A percentile compares a stretch with the other conserved stretches of the same genome.
Evolutionary conservation across 1,140 invertebrate genomes (phyloP).

Genomic region (Ceratina japonica): DNA sequence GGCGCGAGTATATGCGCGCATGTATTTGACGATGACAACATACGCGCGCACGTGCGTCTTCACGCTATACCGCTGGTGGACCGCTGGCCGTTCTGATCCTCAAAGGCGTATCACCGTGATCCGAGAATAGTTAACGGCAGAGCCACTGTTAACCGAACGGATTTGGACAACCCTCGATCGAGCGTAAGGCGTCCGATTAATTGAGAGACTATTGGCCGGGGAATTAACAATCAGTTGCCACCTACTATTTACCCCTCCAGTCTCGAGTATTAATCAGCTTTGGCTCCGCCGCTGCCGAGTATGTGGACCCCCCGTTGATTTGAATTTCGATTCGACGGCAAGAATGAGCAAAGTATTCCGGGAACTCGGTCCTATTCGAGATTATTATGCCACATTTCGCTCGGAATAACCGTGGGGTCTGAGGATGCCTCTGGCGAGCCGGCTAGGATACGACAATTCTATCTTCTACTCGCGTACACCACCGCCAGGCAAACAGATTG

Average conservation of each 20-base stretch:
- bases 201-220: neutral
- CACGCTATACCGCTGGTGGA: conserved; percentile 11
- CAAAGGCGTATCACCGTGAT: conserved; percentile 40
- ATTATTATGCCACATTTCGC: conserved; percentile 14
- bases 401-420: conserved; percentile 4
- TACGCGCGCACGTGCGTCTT: conserved; percentile 39
- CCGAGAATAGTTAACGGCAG: neutral
- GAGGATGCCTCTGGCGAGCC: neutral
- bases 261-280: neutral
- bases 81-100: conserved; percentile 12
- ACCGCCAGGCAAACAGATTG: conserved; percentile 10
- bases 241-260: neutral
- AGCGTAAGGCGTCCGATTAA: conserved; percentile 27
- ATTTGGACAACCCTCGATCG: conserved; percentile 33
- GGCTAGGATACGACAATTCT: conserved; percentile 21
- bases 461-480: conserved; percentile 7
- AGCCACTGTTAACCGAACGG: conserved; percentile 2
- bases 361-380: neutral
- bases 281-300: neutral
- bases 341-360: neutral
- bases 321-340: neutral
- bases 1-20: conserved; percentile 1
- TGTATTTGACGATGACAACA: neutral
- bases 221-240: conserved; percentile 37
- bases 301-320: neutral